Base-by-base conservation (phyloP, 2,888 invertebrate species). In the Eristalis intricaria region DNA sequence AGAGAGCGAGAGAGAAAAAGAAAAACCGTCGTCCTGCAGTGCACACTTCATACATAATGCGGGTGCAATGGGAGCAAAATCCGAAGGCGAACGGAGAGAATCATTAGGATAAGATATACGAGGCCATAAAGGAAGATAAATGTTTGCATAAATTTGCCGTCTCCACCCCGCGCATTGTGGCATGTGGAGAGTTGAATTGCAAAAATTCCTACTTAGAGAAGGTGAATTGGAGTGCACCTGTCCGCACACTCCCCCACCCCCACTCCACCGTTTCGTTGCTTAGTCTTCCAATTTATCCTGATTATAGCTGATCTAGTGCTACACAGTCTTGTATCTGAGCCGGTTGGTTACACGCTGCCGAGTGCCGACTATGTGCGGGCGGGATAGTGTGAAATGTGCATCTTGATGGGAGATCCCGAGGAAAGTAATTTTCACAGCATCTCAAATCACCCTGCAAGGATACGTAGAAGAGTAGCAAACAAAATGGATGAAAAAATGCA, bases 41-140 rank as follows among this genome's bases (percentile, higher is more conserved):
- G 82, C 82, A 82, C 65, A 65, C 65, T 83, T 65, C 73, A 74
- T 78, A 83, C 43, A 74, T 83, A 86, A 86, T 78, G 69, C 65
- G 77, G 75, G 75, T 83, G 86, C 83, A 83, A 43, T 74, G 76
- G 84, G 58, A 85, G 60, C 56, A 38, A 88, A 81, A 89, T 89
- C 88, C 87, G 85, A 89, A 82, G 66, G 78, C 84, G 86, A 89
- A 88, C 71, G 83, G 80, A 89, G 84, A 76, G 88, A 88, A 89
- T 89, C 88, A 89, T 89, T 89, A 85, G 86, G 88, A 89, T 89
- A 89, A 89, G 89, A 89, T 89, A 88, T 89, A 89, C 89, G 87
- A 85, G 83, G 86, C 89, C 89, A 89, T 89, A 89, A 89, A 89
- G 89, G 73, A 89, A 89, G 89, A 89, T 89, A 89, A 89, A 89